Conservation (phyloP, 2,888 invertebrate species). For the Parnassius mnemosyne region DNA sequence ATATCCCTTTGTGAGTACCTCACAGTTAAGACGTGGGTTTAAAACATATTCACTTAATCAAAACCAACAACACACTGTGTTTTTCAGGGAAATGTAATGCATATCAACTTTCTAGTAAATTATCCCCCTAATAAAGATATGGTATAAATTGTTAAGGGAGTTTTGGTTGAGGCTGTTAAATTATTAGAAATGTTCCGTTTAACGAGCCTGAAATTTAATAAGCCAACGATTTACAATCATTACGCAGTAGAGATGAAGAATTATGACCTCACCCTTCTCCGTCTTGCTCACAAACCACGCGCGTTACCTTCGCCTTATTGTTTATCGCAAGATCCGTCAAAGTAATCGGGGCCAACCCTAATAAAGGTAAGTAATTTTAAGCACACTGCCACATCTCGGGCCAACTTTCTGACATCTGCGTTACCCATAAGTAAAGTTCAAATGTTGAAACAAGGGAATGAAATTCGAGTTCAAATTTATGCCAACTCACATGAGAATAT, state of each 20-base stretch:
- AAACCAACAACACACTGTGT: background rate
- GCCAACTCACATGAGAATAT: conserved; percentile 53
- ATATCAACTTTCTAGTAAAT: too few relatives aligned
- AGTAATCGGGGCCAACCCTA: conserved; percentile 26
- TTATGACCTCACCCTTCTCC: conserved; percentile 18
- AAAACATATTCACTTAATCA: background rate
- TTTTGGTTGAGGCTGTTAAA: conserved; percentile 13
- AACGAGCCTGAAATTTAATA: conserved; percentile 24
- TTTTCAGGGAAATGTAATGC: too few relatives aligned
- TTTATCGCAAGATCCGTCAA: conserved; percentile 27
- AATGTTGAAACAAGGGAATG: conserved; percentile 59
- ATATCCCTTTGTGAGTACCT: conserved; percentile 35
- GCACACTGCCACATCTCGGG: conserved; percentile 35
- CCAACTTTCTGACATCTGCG: conserved; percentile 41
- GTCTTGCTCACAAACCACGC: conserved; percentile 15
- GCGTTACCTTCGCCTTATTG: conserved; percentile 22
- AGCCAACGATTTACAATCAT: conserved; percentile 27
- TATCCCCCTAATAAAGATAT: too few relatives aligned
- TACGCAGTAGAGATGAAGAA: conserved; percentile 22
- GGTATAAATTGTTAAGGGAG: background rate
- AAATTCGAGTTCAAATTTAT: conserved; percentile 64
- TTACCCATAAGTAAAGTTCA: conserved; percentile 53
- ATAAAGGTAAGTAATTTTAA: conserved; percentile 34
- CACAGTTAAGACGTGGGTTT: conserved; percentile 30
- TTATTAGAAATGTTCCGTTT: conserved; percentile 24